These are phyloP conservation scores for Scomber japonicus DNA, from an alignment of 2,113 vertebrate genomes.

Conservation along the genomic window DNA sequence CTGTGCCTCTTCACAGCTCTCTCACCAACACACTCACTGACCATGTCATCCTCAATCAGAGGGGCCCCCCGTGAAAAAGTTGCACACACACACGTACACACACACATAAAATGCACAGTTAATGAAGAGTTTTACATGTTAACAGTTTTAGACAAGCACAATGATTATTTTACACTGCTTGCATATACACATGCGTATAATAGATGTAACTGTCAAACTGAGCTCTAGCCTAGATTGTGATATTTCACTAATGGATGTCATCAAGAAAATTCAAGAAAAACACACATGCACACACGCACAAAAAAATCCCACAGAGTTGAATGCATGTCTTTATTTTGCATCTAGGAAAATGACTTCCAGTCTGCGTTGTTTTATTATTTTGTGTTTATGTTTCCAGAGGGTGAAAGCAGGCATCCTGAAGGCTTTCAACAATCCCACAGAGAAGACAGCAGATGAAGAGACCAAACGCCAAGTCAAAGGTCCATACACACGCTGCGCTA, in stretches of 20 bases:
- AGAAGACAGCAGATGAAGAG: slow-evolving; percentile 97
- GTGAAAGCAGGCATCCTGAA: slow-evolving; percentile 96
- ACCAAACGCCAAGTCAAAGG: slow-evolving; percentile 98
- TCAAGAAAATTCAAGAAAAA: slow-evolving; percentile 33
- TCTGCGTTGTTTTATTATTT: neutral
- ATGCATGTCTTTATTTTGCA: slow-evolving; percentile 18
- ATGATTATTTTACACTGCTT: slow-evolving; percentile 82
- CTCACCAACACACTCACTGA: slow-evolving; percentile 83
- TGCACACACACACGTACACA: slow-evolving; percentile 42
- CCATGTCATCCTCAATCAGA: slow-evolving; percentile 83
- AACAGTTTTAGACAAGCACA: slow-evolving; percentile 76
- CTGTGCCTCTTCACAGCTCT: slow-evolving; percentile 84
- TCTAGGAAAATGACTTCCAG: slow-evolving; percentile 5
- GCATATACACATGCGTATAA: slow-evolving; percentile 53
- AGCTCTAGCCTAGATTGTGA: slow-evolving; percentile 55
- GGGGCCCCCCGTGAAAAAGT: neutral
- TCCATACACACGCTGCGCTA: slow-evolving; percentile 62
- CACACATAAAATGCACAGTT: slow-evolving; percentile 41
- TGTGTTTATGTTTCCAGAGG: slow-evolving; percentile 84
- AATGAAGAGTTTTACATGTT: slow-evolving; percentile 63
- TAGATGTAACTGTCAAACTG: slow-evolving; percentile 71
- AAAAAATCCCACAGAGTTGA: neutral
- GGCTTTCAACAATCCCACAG: slow-evolving; percentile 97
- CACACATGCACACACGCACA: too few species aligned
- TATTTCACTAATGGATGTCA: slow-evolving; percentile 64